These are phyloP conservation scores for Portevinia maculata DNA, from an alignment of 2,888 invertebrate species.

Conservation along the genomic window DNA sequence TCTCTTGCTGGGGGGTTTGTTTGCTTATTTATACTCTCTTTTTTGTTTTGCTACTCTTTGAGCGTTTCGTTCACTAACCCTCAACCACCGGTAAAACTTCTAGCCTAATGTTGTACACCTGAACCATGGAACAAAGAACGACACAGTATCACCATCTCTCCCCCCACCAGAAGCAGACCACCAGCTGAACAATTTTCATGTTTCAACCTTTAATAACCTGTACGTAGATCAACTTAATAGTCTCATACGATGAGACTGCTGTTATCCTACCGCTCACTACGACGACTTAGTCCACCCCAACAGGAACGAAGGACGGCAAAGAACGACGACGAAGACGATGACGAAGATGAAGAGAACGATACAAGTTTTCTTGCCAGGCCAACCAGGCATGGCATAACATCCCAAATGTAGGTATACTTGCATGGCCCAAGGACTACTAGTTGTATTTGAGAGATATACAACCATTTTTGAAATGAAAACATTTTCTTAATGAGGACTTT, in stretches of 20 bases:
- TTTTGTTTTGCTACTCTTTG: background rate
- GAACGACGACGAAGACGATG: conserved; percentile 1
- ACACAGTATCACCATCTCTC: conserved; percentile 22
- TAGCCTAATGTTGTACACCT: conserved; percentile 61
- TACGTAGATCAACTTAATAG: conserved; percentile 72
- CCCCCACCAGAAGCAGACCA: conserved; percentile 23
- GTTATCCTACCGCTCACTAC: conserved; percentile 8
- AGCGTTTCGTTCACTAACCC: conserved; percentile 1
- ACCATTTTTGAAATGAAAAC: conserved; percentile 61
- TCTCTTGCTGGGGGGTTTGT: conserved; percentile 29
- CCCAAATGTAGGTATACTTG: conserved; percentile 30
- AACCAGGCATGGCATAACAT: conserved; percentile 33
- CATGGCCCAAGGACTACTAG: conserved; percentile 67
- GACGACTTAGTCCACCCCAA: conserved; percentile 25
- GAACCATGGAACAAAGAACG: conserved; percentile 55
- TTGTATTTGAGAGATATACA: conserved; percentile 45
- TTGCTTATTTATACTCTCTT: conserved; percentile 59
- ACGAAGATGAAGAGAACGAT: conserved; percentile 46
- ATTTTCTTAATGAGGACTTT: conserved; percentile 72
- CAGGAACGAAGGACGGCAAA: too few species aligned
- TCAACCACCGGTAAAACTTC: conserved; percentile 2
- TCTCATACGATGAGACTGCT: conserved; percentile 56
- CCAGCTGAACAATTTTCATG: conserved; percentile 69
- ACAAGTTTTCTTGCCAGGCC: conserved; percentile 48
- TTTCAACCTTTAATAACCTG: conserved; percentile 73